Conservation (phyloP, 2,797 vertebrate genomes). For the Aythya fuligula region DNA sequence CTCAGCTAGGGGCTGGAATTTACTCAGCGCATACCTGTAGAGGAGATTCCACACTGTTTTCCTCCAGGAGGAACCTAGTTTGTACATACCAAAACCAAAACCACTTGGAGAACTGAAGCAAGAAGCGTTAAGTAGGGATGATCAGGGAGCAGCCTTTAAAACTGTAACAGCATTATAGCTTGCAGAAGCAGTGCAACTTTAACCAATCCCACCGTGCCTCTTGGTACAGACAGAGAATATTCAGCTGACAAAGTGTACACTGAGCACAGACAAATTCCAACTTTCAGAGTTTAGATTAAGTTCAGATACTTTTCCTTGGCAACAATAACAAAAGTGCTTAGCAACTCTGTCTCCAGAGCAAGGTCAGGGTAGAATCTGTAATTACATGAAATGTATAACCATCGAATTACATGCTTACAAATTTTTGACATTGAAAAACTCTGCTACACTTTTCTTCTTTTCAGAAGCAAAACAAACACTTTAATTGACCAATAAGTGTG, state of each 20-base stretch:
- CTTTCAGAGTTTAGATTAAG: neutral
- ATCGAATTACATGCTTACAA: neutral
- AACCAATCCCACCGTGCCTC: neutral
- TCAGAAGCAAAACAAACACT: neutral
- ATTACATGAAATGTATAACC: neutral
- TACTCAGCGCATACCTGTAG: fast-evolving
- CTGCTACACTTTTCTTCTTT: neutral
- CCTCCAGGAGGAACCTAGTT: neutral
- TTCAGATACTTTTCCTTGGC: neutral
- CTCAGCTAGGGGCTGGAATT: neutral
- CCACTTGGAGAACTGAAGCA: neutral
- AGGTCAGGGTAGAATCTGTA: neutral
- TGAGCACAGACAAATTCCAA: neutral
- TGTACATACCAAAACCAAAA: neutral
- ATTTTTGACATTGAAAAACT: neutral
- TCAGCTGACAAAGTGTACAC: neutral
- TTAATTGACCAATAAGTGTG: neutral
- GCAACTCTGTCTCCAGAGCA: neutral
- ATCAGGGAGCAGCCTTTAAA: neutral
- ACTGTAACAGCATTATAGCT: neutral
- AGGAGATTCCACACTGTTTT: neutral
- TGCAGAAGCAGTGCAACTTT: neutral
- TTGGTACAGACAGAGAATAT: neutral
- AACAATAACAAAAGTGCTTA: neutral
- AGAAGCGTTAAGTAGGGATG: neutral